A percentile compares a stretch with the other conserved stretches of the same genome.
Conservation (phyloP, 2,113 vertebrate genomes). For the Cyprinodon tularosa region DNA sequence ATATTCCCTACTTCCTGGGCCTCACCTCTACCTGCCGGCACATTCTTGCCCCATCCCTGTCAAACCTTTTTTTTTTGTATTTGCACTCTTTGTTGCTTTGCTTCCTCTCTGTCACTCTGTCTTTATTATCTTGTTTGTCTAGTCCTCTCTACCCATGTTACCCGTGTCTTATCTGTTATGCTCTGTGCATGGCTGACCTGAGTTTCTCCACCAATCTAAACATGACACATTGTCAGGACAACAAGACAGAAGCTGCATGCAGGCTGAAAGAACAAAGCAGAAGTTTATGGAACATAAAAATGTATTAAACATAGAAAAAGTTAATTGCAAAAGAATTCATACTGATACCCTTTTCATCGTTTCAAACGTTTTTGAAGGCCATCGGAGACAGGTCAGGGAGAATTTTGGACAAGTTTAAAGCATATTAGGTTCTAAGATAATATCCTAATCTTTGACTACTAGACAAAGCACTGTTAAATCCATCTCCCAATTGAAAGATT, state of each 20-base stretch:
- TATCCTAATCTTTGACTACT: not conserved
- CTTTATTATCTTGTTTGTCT: constrained; percentile 47
- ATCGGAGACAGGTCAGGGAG: not conserved
- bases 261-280: not conserved
- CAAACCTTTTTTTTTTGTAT: constrained; percentile 62
- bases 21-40: constrained; percentile 72
- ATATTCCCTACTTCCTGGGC: constrained; percentile 71
- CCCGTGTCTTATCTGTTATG: constrained; percentile 31
- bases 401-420: not conserved
- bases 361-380: not conserved
- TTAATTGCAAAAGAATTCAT: not conserved
- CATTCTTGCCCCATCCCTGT: constrained; percentile 69
- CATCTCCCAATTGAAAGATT: no score
- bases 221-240: constrained; percentile 10
- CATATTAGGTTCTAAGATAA: not conserved
- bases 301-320: not conserved
- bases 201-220: constrained; percentile 4
- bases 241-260: not conserved
- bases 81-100: constrained; percentile 59
- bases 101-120: constrained; percentile 61
- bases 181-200: constrained; percentile 16
- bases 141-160: constrained; percentile 22
- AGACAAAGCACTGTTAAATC: no score
- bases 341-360: not conserved
- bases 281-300: not conserved